Evolutionary conservation across 1,140 invertebrate genomes (phyloP), one percentile per base, ranked within the genome.

Genomic region (Pinna nobilis): DNA sequence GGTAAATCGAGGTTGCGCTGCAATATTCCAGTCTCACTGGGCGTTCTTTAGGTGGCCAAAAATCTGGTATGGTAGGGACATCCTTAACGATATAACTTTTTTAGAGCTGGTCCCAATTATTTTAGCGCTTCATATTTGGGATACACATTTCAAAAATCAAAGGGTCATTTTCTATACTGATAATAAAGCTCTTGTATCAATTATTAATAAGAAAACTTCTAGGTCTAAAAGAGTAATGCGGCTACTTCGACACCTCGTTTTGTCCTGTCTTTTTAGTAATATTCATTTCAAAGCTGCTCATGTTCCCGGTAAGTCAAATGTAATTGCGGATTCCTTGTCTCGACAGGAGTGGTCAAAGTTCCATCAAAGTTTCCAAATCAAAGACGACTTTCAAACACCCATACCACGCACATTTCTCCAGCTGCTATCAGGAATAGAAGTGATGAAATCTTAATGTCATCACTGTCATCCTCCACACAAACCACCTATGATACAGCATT

Each of bases 251-350:
- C 61, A 51, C 9, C 37, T 79, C 44, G 65, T 73, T 33, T 23
- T 76, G 0, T 15, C 11, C 4, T 20, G 25, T 39, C 63, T 79
- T 64, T 7, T 28, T 13, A 7, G 64, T 57, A 69, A 69, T 37
- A 74, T 74, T 44, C 41, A 61, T 20, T 77, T 71, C 37, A 71
- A 61, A 57, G 67, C 53, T 28, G 30, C 32, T 3, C 63, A 70
- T 39, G 65, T 77, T 15, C 11, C 37, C 1, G 50, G 57, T 55
- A 6, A 11, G 23, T 15, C 25, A 3, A 74, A 74, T 66, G 1
- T 18, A 63, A 64, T 69, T 57, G 49, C 70, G 35, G 75, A 77
- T 66, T 28, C 74, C 28, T 25, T 80, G 51, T 69, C 67, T 70
- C 75, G 78, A 53, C 35, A 51, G 25, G 61, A 74, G 61, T 67